Evolutionary conservation across 2,888 invertebrate species (phyloP).

Genomic region (Pandemis corylana): DNA sequence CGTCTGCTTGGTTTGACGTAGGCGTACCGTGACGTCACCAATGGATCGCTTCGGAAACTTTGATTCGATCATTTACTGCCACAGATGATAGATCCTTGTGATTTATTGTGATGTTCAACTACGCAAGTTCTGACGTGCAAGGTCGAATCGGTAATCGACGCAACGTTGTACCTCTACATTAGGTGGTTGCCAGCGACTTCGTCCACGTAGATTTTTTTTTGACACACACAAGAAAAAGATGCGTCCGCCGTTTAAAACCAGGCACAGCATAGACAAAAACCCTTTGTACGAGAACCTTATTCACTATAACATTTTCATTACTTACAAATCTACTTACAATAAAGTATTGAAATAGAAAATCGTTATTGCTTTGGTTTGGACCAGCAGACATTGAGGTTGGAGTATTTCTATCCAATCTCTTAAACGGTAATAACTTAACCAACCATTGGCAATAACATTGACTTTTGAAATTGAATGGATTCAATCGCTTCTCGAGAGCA

Average conservation of each 20-base stretch:
- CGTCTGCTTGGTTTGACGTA: not conserved
- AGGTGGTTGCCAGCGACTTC: no score
- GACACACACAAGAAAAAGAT: no score
- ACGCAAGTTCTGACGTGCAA: not conserved
- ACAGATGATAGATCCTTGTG: not conserved
- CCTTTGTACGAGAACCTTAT: no score
- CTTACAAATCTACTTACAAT: no score
- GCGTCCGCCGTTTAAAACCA: no score
- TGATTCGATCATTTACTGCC: constrained; percentile 3
- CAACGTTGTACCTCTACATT: not conserved
- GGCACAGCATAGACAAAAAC: no score
- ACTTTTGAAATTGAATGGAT: not conserved
- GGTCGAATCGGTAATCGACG: not conserved
- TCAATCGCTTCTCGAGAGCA: not conserved
- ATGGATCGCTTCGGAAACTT: not conserved
- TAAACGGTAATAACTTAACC: not conserved
- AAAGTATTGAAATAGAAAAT: not conserved
- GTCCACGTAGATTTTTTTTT: no score
- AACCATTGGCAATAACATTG: not conserved
- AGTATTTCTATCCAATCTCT: not conserved
- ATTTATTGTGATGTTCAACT: constrained; percentile 9
- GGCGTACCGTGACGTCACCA: not conserved
- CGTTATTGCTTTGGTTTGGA: not conserved
- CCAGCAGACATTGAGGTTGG: not conserved
- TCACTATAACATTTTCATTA: no score